Evolutionary conservation across 35 echinoderm and acorn worm genomes (phyloP), one percentile per base, ranked within the genome.

Genomic region (Ptychodera flava): DNA sequence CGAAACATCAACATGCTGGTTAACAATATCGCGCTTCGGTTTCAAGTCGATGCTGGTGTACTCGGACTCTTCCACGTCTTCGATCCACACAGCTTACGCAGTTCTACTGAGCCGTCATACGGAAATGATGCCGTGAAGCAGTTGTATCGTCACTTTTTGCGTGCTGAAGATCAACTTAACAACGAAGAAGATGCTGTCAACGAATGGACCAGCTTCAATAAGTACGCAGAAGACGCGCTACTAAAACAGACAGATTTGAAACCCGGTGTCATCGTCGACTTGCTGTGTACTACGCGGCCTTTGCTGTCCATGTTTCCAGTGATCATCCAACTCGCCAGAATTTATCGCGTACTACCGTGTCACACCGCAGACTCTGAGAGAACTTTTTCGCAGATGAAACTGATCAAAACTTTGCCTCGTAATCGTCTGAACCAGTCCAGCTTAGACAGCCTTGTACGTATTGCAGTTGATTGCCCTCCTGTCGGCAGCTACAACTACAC

Each of bases 351-450:
- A 16, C 34, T 0, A 0, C 81, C 88, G 30, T 84, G 80, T n/a
- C 38, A 89, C 53, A 89, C 88, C n/a, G 89, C 88, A 35, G 88
- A 89, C 77, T 82, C 88, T 30, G 88, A 89, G 64, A 83, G 88
- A 78, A 89, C 81, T 77, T 89, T 89, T 33, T 89, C 88, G 10
- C 88, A 89, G 28, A n/a, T 90, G 32, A 85, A 90, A 36, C 75
- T 90, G 1, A 85, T 90, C 83, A 90, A 90, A 79, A 90, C 89
- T 45, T 78, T 36, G 16, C 82, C 36, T 1, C 38, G 89, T 85
- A 90, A 90, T 36, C 77, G 89, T 37, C 37, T 90, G 76, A 33
- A 77, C 79, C 86, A 92, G 53, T 79, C 35, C 35, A 84, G 38
- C 29, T 33, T 92, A 33, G 79, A 85, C 53, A 81, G 81, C 76